These are phyloP conservation scores for Scomber japonicus DNA, from an alignment of 2,113 vertebrate genomes.

Conservation along the genomic window DNA sequence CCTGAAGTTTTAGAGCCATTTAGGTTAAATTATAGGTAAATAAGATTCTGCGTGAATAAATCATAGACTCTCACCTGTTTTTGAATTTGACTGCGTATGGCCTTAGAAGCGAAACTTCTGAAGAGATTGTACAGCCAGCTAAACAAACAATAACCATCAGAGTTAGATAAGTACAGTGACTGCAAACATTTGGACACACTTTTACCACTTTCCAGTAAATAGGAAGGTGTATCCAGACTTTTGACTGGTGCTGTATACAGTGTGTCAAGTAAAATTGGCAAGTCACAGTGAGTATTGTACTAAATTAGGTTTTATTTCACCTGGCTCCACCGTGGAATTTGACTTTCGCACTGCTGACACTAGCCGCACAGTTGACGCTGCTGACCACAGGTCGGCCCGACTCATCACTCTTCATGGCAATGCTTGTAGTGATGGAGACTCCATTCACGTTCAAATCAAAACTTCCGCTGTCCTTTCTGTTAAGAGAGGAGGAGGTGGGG, in stretches of 20 bases:
- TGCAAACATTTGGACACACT: too few relatives aligned
- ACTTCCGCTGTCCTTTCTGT: slow-evolving; percentile 81
- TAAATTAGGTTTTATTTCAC: slow-evolving; percentile 49
- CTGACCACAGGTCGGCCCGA: slow-evolving; percentile 79
- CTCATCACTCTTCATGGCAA: slow-evolving; percentile 73
- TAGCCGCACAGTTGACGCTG: slow-evolving; percentile 61
- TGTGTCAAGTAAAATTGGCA: neutral
- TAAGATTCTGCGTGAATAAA: neutral
- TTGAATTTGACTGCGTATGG: slow-evolving; percentile 66
- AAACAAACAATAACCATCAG: slow-evolving; percentile 35
- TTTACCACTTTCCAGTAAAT: too few relatives aligned
- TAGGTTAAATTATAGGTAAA: neutral
- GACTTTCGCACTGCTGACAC: slow-evolving; percentile 53
- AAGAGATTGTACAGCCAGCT: slow-evolving; percentile 88
- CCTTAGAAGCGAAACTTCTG: slow-evolving; percentile 61
- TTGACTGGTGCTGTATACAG: neutral
- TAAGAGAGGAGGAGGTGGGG: neutral
- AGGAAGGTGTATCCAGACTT: too few relatives aligned
- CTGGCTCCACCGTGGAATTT: slow-evolving; percentile 84
- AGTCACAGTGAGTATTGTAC: neutral
- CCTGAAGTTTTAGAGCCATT: too few relatives aligned
- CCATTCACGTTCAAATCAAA: slow-evolving; percentile 79
- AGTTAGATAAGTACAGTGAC: neutral
- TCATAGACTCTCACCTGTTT: slow-evolving; percentile 75
- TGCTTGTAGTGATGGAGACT: slow-evolving; percentile 65